Percentiles rank a stretch among this genome's conserved stretches.
These are phyloP conservation scores for Stenichneumon culpator DNA, from an alignment of 2,888 invertebrate genomes.

Conservation along the genomic window DNA sequence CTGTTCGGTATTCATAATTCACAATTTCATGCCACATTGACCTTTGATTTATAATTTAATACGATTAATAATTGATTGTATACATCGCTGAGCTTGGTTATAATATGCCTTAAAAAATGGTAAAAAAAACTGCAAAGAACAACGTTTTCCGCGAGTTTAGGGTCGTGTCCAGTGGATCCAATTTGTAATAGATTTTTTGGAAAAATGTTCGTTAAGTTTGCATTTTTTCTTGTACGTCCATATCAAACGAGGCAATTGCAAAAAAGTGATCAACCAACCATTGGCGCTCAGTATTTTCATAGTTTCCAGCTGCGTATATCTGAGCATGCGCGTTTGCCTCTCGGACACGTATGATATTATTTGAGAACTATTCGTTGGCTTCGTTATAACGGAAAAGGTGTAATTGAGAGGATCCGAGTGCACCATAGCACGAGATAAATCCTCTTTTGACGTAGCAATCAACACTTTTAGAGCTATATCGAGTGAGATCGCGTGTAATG, in stretches of 20 bases:
- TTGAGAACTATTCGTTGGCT: conserved; percentile 34
- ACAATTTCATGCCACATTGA: too few relatives aligned
- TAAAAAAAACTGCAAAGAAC: not conserved
- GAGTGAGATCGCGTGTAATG: conserved; percentile 77
- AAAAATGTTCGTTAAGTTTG: not conserved
- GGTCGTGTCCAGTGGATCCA: not conserved
- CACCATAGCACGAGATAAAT: conserved; percentile 61
- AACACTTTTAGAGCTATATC: conserved; percentile 67
- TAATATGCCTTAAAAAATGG: too few relatives aligned
- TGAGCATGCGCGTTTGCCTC: not conserved
- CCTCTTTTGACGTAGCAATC: conserved; percentile 59
- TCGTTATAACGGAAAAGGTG: conserved; percentile 8
- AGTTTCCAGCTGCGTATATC: conserved; percentile 28
- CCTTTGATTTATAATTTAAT: too few relatives aligned
- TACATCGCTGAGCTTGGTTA: too few relatives aligned
- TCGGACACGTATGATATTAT: conserved; percentile 4
- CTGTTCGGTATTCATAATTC: not conserved
- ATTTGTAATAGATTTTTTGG: not conserved
- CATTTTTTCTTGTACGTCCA: not conserved
- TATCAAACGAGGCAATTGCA: not conserved
- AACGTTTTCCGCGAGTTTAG: not conserved
- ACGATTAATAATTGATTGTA: too few relatives aligned
- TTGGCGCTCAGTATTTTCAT: conserved; percentile 5
- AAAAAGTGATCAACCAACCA: not conserved
- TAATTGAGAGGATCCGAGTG: conserved; percentile 45